phyloP scores from a whole-genome alignment of 2,113 vertebrate genomes.

The Tachycineta bicolor region DNA sequence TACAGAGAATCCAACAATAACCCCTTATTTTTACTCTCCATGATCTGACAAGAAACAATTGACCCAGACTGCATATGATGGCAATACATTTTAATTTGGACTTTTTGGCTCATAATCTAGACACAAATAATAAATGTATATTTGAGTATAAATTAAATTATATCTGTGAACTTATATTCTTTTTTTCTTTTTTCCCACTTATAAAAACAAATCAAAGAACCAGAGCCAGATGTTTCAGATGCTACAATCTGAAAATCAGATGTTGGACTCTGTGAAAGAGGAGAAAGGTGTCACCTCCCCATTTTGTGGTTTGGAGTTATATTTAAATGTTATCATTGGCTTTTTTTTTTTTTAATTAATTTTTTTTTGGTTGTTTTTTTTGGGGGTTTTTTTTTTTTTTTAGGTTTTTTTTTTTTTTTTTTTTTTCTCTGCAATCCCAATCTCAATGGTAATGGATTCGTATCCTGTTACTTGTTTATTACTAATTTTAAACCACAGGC shows the following conservation, averaged over 20 bases:
- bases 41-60: constrained; percentile 53
- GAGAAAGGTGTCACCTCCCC: background rate
- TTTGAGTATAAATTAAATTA: constrained; percentile 19
- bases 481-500: background rate
- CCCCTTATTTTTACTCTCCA: constrained; percentile 56
- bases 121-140: background rate
- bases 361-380: no score
- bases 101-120: constrained; percentile 42
- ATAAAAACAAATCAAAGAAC: background rate
- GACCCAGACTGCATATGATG: background rate
- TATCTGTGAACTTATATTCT: background rate
- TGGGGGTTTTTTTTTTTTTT: no score
- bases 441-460: background rate
- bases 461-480: background rate
- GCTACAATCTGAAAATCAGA: background rate
- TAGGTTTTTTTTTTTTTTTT: no score
- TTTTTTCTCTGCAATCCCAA: background rate
- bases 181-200: background rate
- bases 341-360: no score
- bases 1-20: constrained; percentile 68
- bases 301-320: background rate
- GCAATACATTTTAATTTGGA: background rate
- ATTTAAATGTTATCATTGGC: background rate
- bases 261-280: background rate
- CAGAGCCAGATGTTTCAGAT: background rate